phyloP scores from a whole-genome alignment of 2,888 invertebrate genomes.

The Drosophila pseudotakahashii region DNA sequence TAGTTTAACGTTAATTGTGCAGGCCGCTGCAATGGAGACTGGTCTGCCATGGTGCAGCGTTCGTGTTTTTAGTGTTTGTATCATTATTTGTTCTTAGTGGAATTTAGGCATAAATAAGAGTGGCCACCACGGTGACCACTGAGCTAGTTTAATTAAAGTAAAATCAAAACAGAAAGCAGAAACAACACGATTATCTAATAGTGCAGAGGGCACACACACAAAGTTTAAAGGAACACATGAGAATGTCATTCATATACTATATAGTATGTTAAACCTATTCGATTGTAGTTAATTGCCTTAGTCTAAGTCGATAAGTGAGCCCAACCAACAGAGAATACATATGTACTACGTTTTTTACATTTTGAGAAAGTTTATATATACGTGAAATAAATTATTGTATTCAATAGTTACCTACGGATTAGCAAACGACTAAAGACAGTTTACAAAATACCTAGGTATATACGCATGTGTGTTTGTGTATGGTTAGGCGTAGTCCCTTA shows the following conservation, averaged over 20 bases:
- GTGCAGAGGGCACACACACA: conserved; percentile 26
- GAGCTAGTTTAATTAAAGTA: conserved; percentile 62
- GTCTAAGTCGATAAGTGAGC: conserved; percentile 37
- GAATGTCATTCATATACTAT: conserved; percentile 14
- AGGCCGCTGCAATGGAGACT: conserved; percentile 47
- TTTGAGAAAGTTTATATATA: conserved; percentile 70
- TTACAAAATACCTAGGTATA: conserved; percentile 39
- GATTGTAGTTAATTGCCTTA: conserved; percentile 49
- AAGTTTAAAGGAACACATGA: conserved; percentile 22
- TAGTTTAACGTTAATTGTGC: conserved; percentile 31
- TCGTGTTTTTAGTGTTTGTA: conserved; percentile 46
- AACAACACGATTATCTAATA: conserved; percentile 18
- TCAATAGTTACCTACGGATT: conserved; percentile 49
- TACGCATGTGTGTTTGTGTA: conserved; percentile 25
- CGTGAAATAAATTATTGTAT: conserved; percentile 53
- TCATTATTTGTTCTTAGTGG: conserved; percentile 44
- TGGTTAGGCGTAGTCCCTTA: conserved; percentile 59
- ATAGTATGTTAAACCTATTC: conserved; percentile 47
- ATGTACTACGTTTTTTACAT: conserved; percentile 75
- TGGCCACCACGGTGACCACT: conserved; percentile 9
- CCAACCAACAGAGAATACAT: conserved; percentile 45
- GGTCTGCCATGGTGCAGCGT: conserved; percentile 50
- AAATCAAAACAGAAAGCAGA: conserved; percentile 27
- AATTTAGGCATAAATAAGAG: conserved; percentile 40
- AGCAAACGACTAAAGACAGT: conserved; percentile 61